Base-by-base conservation (phyloP, 1,140 invertebrate species). In the Megalopta genalis region DNA sequence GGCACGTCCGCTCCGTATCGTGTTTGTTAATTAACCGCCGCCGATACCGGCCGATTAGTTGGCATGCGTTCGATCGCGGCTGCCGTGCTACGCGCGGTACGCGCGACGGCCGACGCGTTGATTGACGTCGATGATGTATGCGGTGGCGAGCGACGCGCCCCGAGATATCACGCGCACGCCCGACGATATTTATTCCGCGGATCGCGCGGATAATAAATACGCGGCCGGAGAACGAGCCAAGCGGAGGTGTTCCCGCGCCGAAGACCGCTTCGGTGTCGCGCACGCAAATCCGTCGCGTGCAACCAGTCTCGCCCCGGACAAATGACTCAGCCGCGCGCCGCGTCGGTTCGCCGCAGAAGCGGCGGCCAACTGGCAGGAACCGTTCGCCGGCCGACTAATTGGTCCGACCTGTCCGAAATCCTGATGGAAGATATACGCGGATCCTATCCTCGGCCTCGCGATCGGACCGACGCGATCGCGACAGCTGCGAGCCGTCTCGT, bases 91-190 rank as follows among this genome's bases (percentile, higher is more conserved):
- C 21, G 32, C 21, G 32, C 32, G 32, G 32, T 32, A 32, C 32
- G 32, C 32, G 32, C 32, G 32, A 4, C 1, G 1, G 4, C 32
- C 32, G 32, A n/a, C 32, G 54, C 54, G 4, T n/a, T 57, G 54
- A 57, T 57, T n/a, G 54, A 57, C 54, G 21, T n/a, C 54, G 54
- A 57, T 57, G 54, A 57, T 57, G 54, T 57, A 57, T 57, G 54
- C 54, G 54, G 54, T n/a, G 54, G 54, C 54, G 54, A 57, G 18
- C 8, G 54, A 57, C 21, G 54, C 54, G 52, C 21, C n/a, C 18
- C 52, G 21, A n/a, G 54, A 57, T n/a, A 21, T 7, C 54, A 52
- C 12, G 39, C 39, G 39, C 39, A 10, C n/a, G 7, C 16, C 49
- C 7, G 8, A n/a, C 6, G 54, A 57, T 57, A 57, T 57, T 57